Evolutionary conservation across 1,140 invertebrate species (phyloP).

Genomic region (Pararge aegeria): DNA sequence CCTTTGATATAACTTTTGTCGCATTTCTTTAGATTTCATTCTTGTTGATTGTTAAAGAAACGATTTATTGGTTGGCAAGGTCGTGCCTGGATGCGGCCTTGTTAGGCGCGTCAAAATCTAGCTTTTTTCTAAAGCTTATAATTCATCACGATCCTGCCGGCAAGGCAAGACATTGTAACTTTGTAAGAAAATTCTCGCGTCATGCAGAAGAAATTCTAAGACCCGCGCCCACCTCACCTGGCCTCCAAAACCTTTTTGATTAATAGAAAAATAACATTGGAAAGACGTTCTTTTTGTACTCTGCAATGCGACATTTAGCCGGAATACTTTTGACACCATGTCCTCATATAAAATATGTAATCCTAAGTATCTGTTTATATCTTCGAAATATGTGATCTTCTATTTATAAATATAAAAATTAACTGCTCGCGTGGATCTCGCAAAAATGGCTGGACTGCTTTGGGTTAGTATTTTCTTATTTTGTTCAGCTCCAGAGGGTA

Average conservation of each 20-base stretch:
- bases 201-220: background rate
- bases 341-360: background rate
- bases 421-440: too few relatives aligned
- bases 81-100: background rate
- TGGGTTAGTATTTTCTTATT: too few relatives aligned
- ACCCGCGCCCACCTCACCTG: background rate
- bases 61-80: background rate
- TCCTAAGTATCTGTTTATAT: too few relatives aligned
- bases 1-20: too few relatives aligned
- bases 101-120: constrained; percentile 1
- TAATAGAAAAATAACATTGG: background rate
- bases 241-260: constrained; percentile 8
- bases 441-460: too few relatives aligned
- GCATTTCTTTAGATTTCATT: background rate
- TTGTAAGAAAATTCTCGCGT: background rate
- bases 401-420: too few relatives aligned
- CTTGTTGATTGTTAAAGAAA: background rate
- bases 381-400: too few relatives aligned
- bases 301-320: background rate
- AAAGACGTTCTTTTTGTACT: background rate
- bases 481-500: too few relatives aligned
- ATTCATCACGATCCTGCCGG: background rate
- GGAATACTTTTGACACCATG: background rate
- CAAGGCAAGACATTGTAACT: constrained; percentile 4
- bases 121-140: background rate